These are phyloP conservation scores for Drosophila stalkeri DNA, from an alignment of 2,888 invertebrate genomes.

Conservation along the genomic window DNA sequence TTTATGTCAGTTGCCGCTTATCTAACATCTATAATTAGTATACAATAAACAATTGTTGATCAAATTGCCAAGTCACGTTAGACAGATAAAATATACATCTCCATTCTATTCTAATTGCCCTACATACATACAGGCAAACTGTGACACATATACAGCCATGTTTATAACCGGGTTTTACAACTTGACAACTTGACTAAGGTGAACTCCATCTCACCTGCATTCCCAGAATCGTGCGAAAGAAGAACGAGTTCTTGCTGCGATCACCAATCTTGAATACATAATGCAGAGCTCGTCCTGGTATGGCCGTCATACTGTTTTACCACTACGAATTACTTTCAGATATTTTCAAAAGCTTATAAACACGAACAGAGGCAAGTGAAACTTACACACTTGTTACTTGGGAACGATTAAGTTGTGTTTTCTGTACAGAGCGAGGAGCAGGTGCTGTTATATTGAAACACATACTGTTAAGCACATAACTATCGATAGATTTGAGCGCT, in stretches of 20 bases:
- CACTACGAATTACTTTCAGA: background rate
- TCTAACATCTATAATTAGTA: slow-evolving; percentile 16
- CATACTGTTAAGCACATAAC: background rate
- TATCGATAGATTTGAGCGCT: background rate
- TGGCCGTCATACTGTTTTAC: slow-evolving; percentile 65
- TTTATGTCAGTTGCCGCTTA: slow-evolving; percentile 6
- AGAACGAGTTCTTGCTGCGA: slow-evolving; percentile 92
- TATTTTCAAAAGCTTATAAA: slow-evolving; percentile 26
- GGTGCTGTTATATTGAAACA: slow-evolving; percentile 11
- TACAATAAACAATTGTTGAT: background rate
- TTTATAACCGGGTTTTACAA: slow-evolving; percentile 16
- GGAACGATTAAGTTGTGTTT: background rate
- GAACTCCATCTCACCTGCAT: slow-evolving; percentile 91
- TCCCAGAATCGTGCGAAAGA: slow-evolving; percentile 95
- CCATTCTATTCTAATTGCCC: slow-evolving; percentile 14
- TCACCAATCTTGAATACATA: slow-evolving; percentile 98
- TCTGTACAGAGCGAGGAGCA: slow-evolving; percentile 6
- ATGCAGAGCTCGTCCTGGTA: slow-evolving; percentile 93
- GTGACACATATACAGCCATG: background rate
- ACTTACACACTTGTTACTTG: background rate
- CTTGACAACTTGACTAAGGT: background rate
- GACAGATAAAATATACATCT: slow-evolving; percentile 33
- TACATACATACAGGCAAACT: background rate
- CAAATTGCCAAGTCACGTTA: slow-evolving; percentile 21
- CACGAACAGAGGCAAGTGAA: background rate